Evolutionary conservation across 2,113 vertebrate genomes (phyloP).

Genomic region (Hiodon tergisus): DNA sequence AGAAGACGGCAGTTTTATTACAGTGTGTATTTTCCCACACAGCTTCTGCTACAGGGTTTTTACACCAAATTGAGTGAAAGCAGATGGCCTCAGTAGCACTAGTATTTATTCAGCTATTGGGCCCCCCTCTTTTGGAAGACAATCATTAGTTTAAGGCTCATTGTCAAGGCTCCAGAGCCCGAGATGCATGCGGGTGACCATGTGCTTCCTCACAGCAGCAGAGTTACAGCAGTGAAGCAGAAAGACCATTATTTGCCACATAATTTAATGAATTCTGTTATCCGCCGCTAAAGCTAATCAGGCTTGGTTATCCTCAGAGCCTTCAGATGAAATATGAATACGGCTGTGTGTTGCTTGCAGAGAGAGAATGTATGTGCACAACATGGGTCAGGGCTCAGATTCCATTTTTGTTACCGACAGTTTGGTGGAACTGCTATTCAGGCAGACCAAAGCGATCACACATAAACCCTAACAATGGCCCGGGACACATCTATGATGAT

Average conservation of each 20-base stretch:
- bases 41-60: too few species aligned
- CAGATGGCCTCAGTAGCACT: constrained; percentile 1
- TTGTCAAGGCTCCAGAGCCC: neutral
- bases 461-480: neutral
- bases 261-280: constrained; percentile 29
- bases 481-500: constrained; percentile 4
- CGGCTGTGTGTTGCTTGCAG: neutral
- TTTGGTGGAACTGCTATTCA: neutral
- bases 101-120: neutral
- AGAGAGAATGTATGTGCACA: too few species aligned
- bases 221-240: neutral
- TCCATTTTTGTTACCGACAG: neutral
- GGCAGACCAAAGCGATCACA: neutral
- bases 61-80: neutral
- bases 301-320: constrained; percentile 9
- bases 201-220: too few species aligned
- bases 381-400: neutral
- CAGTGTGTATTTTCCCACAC: too few species aligned
- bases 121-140: neutral
- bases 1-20: too few species aligned
- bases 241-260: constrained; percentile 1
- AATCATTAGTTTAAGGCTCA: neutral
- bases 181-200: neutral
- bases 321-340: constrained; percentile 11
- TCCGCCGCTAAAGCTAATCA: constrained; percentile 38